These are phyloP conservation scores for Gallinago paraguaiae DNA, from an alignment of 2,113 vertebrate genomes.

Conservation along the genomic window DNA sequence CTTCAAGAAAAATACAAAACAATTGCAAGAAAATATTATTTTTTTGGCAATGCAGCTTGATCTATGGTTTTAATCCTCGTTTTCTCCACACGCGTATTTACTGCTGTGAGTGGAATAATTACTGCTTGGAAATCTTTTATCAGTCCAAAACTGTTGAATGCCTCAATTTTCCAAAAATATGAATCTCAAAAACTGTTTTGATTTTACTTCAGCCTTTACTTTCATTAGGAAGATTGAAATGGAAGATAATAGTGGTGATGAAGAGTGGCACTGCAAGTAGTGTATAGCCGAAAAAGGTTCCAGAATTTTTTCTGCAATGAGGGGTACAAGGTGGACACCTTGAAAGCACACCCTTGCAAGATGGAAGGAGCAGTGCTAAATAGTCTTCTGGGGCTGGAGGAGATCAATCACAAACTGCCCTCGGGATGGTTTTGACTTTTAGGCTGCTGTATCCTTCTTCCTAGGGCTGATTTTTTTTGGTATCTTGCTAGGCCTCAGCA, in stretches of 20 bases:
- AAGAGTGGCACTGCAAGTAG: not conserved
- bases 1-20: slow-evolving; percentile 48
- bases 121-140: slow-evolving; percentile 49
- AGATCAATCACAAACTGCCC: not conserved
- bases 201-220: slow-evolving; percentile 1
- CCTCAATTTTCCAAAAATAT: slow-evolving; percentile 62
- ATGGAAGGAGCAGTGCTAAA: not conserved
- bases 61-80: slow-evolving; percentile 5
- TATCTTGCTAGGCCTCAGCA: not conserved
- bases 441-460: not conserved
- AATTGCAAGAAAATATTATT: slow-evolving; percentile 44
- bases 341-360: not conserved
- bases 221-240: slow-evolving; percentile 25
- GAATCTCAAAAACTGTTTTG: slow-evolving; percentile 22
- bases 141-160: slow-evolving; percentile 30
- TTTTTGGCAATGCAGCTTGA: not conserved
- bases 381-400: not conserved
- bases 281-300: not conserved
- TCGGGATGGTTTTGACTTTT: not conserved
- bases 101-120: slow-evolving; percentile 43
- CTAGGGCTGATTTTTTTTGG: not conserved
- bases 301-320: not conserved
- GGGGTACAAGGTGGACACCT: fast-evolving
- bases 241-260: not conserved
- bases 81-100: slow-evolving; percentile 14